phyloP scores from a whole-genome alignment of 2,113 vertebrate species.

The Nibea albiflora region DNA sequence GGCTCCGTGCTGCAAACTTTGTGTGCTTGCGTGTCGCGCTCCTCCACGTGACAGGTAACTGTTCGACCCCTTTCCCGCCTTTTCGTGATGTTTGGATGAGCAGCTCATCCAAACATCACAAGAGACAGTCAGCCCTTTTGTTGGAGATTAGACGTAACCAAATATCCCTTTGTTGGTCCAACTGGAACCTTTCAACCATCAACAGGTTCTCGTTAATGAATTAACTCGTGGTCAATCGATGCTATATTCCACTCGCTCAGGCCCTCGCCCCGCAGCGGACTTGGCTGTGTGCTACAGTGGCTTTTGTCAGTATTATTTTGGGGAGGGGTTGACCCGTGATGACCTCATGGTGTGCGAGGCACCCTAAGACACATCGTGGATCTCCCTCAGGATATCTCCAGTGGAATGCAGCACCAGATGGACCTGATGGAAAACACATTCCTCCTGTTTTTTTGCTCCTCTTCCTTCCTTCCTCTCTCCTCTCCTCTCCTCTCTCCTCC shows the following conservation, averaged over 20 bases:
- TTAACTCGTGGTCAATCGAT: conserved; percentile 21
- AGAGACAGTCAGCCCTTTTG: not conserved
- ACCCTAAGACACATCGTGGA: conserved; percentile 35
- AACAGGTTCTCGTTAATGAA: conserved; percentile 25
- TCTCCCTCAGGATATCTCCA: conserved; percentile 67
- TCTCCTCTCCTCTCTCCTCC: conserved; percentile 29
- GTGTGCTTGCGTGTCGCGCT: conserved; percentile 38
- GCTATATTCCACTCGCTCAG: not conserved
- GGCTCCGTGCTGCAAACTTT: conserved; percentile 3
- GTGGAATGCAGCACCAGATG: conserved; percentile 78
- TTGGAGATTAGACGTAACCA: conserved; percentile 10
- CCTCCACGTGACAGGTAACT: conserved; percentile 32
- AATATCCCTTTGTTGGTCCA: not conserved
- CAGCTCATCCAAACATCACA: conserved; percentile 23
- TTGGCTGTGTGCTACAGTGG: conserved; percentile 5
- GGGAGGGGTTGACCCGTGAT: conserved; percentile 48
- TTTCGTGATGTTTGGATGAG: too few species aligned
- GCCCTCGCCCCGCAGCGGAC: conserved; percentile 1
- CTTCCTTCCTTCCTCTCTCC: conserved; percentile 31
- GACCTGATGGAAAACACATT: conserved; percentile 78
- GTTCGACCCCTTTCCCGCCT: conserved; percentile 28
- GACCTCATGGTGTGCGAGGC: conserved; percentile 54
- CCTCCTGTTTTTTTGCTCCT: conserved; percentile 37
- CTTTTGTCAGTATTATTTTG: conserved; percentile 37
- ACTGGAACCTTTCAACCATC: conserved; percentile 5